These are phyloP conservation scores for Lymantria dispar DNA, from an alignment of 2,888 invertebrate genomes.

Conservation along the genomic window DNA sequence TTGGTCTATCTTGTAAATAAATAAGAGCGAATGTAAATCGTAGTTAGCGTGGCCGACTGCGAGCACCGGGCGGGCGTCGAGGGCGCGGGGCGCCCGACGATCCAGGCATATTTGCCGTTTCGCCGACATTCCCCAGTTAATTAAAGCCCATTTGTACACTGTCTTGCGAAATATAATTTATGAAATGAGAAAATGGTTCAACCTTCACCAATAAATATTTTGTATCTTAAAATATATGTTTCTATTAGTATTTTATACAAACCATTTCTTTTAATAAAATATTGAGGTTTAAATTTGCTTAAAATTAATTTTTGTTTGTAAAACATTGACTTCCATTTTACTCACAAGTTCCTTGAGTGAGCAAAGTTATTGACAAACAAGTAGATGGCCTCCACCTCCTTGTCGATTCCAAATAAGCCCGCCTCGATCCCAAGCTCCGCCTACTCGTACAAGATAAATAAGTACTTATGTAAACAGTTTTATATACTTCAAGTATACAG, in stretches of 20 bases:
- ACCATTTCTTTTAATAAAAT: too few relatives aligned
- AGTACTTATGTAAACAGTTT: slow-evolving; percentile 66
- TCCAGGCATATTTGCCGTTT: slow-evolving; percentile 72
- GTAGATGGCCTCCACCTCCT: slow-evolving; percentile 70
- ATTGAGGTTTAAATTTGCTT: too few relatives aligned
- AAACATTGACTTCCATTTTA: neutral
- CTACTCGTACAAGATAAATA: slow-evolving; percentile 74
- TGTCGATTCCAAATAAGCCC: slow-evolving; percentile 79
- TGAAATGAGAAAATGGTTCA: slow-evolving; percentile 63
- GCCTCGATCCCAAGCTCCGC: slow-evolving; percentile 77
- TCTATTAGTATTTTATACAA: slow-evolving; percentile 17
- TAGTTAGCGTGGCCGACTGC: slow-evolving; percentile 56
- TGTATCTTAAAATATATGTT: slow-evolving; percentile 42
- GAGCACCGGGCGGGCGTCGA: slow-evolving; percentile 14
- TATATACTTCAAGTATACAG: slow-evolving; percentile 59
- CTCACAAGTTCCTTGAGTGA: too few relatives aligned
- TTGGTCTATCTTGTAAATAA: slow-evolving; percentile 59
- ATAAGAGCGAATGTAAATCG: slow-evolving; percentile 67
- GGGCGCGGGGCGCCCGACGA: slow-evolving; percentile 41
- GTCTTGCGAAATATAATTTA: slow-evolving; percentile 75
- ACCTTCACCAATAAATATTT: slow-evolving; percentile 46
- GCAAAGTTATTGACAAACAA: slow-evolving; percentile 63
- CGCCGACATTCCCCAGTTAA: slow-evolving; percentile 76
- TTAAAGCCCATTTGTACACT: slow-evolving; percentile 78
- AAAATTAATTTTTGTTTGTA: neutral